Percentiles rank a stretch among this genome's conserved stretches.
Conservation (phyloP, 2,797 vertebrate genomes). For the Myotis vivesi region DNA sequence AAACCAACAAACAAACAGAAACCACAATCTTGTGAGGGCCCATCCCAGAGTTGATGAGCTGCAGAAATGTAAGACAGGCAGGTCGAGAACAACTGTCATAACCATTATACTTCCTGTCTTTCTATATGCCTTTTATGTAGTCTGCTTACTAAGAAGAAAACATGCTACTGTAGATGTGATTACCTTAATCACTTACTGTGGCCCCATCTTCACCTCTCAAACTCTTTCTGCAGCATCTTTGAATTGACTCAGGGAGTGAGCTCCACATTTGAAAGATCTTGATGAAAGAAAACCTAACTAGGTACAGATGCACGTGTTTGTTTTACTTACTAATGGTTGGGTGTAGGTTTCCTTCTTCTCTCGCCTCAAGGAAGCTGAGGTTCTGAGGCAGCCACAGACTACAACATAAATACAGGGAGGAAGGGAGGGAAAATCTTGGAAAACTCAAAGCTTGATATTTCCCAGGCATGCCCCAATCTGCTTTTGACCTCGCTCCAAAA, state of each 20-base stretch:
- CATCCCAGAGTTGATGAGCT: not conserved
- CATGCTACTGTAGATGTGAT: not conserved
- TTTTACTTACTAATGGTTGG: not conserved
- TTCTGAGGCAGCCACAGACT: conserved; percentile 27
- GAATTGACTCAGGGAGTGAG: not conserved
- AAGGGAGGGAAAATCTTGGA: conserved; percentile 46
- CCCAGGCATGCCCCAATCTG: conserved; percentile 45
- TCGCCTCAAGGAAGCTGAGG: conserved; percentile 39
- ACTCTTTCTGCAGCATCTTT: not conserved
- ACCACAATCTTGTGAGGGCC: too few species aligned
- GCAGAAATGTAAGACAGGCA: not conserved
- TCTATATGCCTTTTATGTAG: not conserved
- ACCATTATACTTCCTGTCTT: not conserved
- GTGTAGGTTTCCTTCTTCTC: conserved; percentile 36
- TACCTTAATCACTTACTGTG: not conserved
- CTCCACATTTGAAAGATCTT: not conserved
- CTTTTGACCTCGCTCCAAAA: conserved; percentile 44
- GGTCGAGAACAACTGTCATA: not conserved
- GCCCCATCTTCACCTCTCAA: not conserved
- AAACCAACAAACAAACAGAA: not conserved
- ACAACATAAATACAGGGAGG: conserved; percentile 11
- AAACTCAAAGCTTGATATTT: conserved; percentile 42
- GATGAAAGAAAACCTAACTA: not conserved
- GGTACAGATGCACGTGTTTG: not conserved
- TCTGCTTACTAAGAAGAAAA: not conserved